Percentiles rank a stretch among this genome's conserved stretches.
These are phyloP conservation scores for Plectrocnemia conspersa DNA, from an alignment of 1,140 invertebrate species.

Conservation along the genomic window DNA sequence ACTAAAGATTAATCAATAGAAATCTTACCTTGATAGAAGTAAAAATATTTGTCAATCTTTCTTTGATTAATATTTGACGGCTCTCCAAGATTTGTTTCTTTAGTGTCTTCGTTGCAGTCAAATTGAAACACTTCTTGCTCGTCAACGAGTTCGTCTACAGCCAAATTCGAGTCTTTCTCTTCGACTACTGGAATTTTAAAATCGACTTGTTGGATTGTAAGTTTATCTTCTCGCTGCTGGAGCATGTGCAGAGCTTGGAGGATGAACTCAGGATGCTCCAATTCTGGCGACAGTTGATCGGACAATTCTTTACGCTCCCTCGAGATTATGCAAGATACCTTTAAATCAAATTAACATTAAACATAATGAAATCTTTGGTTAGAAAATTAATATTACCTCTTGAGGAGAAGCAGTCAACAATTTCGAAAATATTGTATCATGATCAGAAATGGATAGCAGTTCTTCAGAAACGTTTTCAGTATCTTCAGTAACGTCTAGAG, in stretches of 20 bases:
- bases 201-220: slow-evolving; percentile 34
- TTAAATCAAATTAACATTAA: slow-evolving; percentile 14
- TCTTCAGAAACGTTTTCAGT: slow-evolving; percentile 34
- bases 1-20: background rate
- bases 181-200: background rate
- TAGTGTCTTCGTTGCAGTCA: background rate
- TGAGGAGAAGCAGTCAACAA: slow-evolving; percentile 63
- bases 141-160: background rate
- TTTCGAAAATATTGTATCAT: slow-evolving; percentile 62
- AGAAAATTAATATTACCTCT: slow-evolving; percentile 39
- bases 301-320: slow-evolving; percentile 67
- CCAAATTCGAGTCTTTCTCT: background rate
- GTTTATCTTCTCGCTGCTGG: slow-evolving; percentile 42
- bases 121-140: background rate
- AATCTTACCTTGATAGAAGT: slow-evolving; percentile 79
- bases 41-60: slow-evolving; percentile 63
- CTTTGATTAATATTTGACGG: background rate
- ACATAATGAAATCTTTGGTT: background rate
- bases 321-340: slow-evolving; percentile 64
- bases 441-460: slow-evolving; percentile 50
- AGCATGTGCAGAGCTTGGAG: slow-evolving; percentile 71
- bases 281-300: slow-evolving; percentile 56
- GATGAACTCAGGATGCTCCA: slow-evolving; percentile 77
- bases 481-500: slow-evolving; percentile 39
- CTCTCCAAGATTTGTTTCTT: background rate